These are phyloP conservation scores for Scortum barcoo DNA, from an alignment of 2,113 vertebrate genomes.

Conservation along the genomic window DNA sequence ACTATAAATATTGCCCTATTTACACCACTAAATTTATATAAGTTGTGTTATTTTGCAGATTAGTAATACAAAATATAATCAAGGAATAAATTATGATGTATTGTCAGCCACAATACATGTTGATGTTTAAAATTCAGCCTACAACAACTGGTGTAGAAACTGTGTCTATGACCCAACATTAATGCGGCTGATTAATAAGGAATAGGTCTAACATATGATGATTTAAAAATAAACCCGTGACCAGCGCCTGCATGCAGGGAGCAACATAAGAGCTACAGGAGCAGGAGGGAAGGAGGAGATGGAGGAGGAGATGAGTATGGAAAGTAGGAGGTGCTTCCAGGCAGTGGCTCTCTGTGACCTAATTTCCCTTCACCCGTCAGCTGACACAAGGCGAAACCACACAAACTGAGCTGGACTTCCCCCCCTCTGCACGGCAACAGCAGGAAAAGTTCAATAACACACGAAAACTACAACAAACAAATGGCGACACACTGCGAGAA, in stretches of 20 bases:
- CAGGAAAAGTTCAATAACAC: slow-evolving; percentile 21
- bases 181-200: not conserved
- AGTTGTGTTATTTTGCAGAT: no score
- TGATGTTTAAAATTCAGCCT: not conserved
- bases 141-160: not conserved
- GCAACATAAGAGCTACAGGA: slow-evolving; percentile 11
- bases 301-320: slow-evolving; percentile 24
- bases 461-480: slow-evolving; percentile 7
- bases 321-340: slow-evolving; percentile 65
- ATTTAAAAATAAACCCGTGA: slow-evolving; percentile 12
- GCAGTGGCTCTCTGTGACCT: slow-evolving; percentile 73
- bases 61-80: not conserved
- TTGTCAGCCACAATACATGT: no score
- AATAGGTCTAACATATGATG: not conserved
- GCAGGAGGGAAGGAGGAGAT: slow-evolving; percentile 7
- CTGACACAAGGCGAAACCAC: slow-evolving; percentile 66
- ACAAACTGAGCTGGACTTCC: slow-evolving; percentile 51
- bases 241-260: slow-evolving; percentile 10
- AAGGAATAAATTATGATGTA: not conserved
- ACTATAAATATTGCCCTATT: no score
- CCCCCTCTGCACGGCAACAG: slow-evolving; percentile 8
- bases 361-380: slow-evolving; percentile 75
- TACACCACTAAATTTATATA: no score
- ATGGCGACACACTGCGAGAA: not conserved
- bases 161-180: not conserved